Percentiles rank a stretch among this genome's conserved stretches.
Conservation (phyloP, 2,113 vertebrate genomes). For the Chloropsis hardwickii region DNA sequence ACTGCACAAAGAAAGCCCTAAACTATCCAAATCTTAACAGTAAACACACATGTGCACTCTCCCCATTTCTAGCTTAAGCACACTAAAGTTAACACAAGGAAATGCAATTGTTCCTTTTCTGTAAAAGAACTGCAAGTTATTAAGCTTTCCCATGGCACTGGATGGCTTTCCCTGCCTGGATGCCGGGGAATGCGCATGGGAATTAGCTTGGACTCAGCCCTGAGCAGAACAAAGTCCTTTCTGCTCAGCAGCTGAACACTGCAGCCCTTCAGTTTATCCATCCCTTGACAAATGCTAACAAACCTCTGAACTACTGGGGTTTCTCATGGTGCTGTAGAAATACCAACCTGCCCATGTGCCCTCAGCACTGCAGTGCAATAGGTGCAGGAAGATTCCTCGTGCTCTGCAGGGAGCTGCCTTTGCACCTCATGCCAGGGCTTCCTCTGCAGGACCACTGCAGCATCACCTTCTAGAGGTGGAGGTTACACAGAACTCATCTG, state of each 20-base stretch:
- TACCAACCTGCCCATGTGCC: rapidly evolving
- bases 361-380: too few species aligned
- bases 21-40: background rate
- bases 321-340: background rate
- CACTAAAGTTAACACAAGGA: background rate
- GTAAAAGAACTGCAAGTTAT: background rate
- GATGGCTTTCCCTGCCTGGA: background rate
- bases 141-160: background rate
- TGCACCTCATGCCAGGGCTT: background rate
- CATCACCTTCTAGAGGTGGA: background rate
- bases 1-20: background rate
- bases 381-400: rapidly evolving
- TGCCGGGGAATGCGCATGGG: background rate
- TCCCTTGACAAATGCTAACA: background rate
- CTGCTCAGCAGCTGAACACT: background rate
- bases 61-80: background rate
- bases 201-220: background rate
- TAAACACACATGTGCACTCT: background rate
- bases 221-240: background rate
- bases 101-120: background rate
- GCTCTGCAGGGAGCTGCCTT: background rate
- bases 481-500: rapidly evolving
- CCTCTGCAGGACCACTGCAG: background rate
- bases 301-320: background rate
- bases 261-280: background rate